Percentiles rank a stretch among this genome's conserved stretches.
Conservation (phyloP, 2,113 vertebrate genomes). For the Chloroceryle aenea region DNA sequence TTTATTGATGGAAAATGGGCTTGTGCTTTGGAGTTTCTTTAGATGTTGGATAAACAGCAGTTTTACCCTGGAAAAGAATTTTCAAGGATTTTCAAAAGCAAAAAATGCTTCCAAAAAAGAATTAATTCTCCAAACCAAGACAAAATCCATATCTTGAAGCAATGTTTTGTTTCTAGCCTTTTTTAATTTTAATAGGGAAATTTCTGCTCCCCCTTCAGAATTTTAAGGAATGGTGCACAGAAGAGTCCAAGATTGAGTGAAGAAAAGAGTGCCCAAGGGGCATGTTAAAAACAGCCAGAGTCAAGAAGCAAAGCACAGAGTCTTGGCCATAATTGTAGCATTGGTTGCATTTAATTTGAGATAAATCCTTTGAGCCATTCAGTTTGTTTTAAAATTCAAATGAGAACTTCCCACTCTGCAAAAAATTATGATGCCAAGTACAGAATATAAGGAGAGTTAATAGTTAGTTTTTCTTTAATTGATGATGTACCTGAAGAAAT, state of each 20-base stretch:
- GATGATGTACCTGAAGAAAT: background rate
- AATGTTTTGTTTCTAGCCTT: background rate
- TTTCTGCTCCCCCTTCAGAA: background rate
- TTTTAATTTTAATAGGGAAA: background rate
- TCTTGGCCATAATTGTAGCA: background rate
- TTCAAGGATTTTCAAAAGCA: background rate
- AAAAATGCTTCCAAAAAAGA: background rate
- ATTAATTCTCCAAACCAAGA: background rate
- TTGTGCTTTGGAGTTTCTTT: background rate
- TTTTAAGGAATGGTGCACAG: background rate
- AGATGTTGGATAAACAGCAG: background rate
- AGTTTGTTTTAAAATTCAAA: background rate
- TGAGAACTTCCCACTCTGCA: background rate
- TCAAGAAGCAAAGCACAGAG: background rate
- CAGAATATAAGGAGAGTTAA: background rate
- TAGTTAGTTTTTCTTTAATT: background rate
- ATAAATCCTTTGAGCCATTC: background rate
- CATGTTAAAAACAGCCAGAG: background rate
- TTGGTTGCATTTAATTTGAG: background rate
- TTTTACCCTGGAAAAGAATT: background rate
- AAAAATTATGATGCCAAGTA: background rate
- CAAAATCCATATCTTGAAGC: background rate
- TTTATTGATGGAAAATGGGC: background rate
- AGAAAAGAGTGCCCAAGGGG: background rate
- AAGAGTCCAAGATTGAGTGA: background rate